Evolutionary conservation across 2,888 invertebrate genomes (phyloP), one percentile per base, ranked within the genome.

Genomic region (Gymnoscelis rufifasciata): DNA sequence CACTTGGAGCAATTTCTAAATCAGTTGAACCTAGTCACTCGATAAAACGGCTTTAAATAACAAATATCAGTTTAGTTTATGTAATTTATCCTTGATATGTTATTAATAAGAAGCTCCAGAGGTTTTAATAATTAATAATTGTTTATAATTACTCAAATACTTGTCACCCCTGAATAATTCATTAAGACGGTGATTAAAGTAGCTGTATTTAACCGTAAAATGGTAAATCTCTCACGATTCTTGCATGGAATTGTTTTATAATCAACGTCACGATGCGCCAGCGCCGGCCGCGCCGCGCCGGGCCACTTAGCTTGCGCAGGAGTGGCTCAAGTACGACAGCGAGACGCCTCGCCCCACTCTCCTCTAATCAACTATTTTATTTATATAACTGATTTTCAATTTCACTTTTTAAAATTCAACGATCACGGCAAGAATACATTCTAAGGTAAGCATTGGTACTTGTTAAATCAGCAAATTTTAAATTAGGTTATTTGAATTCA

Each of bases 251-350:
- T 54, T 68, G 57, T 63, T 64, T 64, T 65, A 60, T 60, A 67
- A 68, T 66, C 61, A 68, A 43, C 55, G 56, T 64, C 61, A 68
- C 61, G 62, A 62, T 52, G 33, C 29, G 44, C 37, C 37, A 28
- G 12, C 7, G 31, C 14, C n/a, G n/a, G n/a, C n/a, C n/a, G n/a
- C n/a, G n/a, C n/a, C n/a, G n/a, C n/a, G n/a, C n/a, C n/a, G 26
- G 45, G 50, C 43, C 48, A 52, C 41, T 57, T 53, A 43, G 44
- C 40, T 43, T 49, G 49, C 49, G 48, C 44, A 42, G 43, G 31
- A 14, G 43, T 48, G 28, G 6, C 7, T 26, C 27, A 13, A 27
- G n/a, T 24, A 27, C 51, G 41, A 46, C 35, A 23, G n/a, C 11
- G 10, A 35, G 35, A 23, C 54, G 43, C 47, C 11, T 49, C 39